phyloP scores from a whole-genome alignment of 2,113 vertebrate species.

The Dendropsophus ebraccatus region DNA sequence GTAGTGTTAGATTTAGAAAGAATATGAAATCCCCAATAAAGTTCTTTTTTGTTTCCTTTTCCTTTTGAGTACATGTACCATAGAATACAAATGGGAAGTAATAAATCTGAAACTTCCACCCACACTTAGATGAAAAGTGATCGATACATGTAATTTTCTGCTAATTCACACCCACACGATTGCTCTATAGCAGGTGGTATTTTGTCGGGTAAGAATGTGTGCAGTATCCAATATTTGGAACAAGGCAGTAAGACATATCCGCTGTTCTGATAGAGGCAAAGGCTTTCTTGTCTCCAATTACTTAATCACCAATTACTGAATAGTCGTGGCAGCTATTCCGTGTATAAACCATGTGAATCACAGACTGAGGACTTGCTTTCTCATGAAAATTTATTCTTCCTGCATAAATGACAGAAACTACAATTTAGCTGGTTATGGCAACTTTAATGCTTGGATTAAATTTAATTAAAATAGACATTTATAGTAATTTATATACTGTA shows the following conservation, averaged over 20 bases:
- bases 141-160: constrained; percentile 7
- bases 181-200: constrained; percentile 7
- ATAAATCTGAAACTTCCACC: background rate
- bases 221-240: background rate
- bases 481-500: no score
- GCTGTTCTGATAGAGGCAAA: constrained; percentile 3
- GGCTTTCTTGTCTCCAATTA: constrained; percentile 11
- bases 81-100: background rate
- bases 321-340: background rate
- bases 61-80: background rate
- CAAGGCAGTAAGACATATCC: background rate
- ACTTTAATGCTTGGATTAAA: background rate
- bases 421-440: background rate
- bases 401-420: background rate
- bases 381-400: background rate
- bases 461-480: background rate
- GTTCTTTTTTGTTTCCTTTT: background rate
- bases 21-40: background rate
- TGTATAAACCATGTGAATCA: background rate
- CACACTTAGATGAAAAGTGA: background rate
- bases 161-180: background rate
- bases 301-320: constrained; percentile 24
- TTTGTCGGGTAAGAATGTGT: background rate
- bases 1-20: background rate
- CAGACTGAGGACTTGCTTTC: background rate